A percentile compares a stretch with the other conserved stretches of the same genome.
Conservation (phyloP, 2,888 invertebrate genomes). For the Andrena flavipes region DNA sequence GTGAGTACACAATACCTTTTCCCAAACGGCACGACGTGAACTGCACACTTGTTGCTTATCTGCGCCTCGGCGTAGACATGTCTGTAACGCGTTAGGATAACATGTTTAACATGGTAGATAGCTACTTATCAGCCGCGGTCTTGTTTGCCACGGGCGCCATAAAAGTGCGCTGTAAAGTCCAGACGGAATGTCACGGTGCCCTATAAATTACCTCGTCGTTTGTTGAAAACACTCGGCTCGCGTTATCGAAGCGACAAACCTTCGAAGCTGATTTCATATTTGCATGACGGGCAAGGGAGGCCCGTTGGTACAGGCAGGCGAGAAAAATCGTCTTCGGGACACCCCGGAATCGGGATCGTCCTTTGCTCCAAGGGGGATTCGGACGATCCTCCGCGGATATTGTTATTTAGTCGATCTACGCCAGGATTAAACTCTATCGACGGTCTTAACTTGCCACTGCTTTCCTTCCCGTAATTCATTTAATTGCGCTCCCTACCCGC, state of each 20-base stretch:
- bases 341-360: neutral
- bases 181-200: conserved; percentile 80
- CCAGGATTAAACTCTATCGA: conserved; percentile 44
- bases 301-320: neutral
- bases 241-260: conserved; percentile 72
- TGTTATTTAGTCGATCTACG: neutral
- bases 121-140: conserved; percentile 82
- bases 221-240: conserved; percentile 78
- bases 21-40: conserved; percentile 73
- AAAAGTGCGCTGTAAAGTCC: conserved; percentile 82
- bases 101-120: conserved; percentile 82
- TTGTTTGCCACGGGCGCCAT: conserved; percentile 81
- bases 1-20: conserved; percentile 74
- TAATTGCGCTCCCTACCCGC: conserved; percentile 74
- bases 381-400: no score
- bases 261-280: conserved; percentile 56
- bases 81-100: conserved; percentile 81
- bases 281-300: conserved; percentile 22
- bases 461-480: conserved; percentile 52
- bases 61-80: conserved; percentile 78
- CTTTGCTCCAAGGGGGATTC: neutral
- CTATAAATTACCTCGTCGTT: conserved; percentile 78
- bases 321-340: neutral
- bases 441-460: conserved; percentile 47
- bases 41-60: conserved; percentile 82